These are phyloP conservation scores for Micropoecilia bifurca DNA, from an alignment of 2,797 vertebrate species.

Conservation along the genomic window DNA sequence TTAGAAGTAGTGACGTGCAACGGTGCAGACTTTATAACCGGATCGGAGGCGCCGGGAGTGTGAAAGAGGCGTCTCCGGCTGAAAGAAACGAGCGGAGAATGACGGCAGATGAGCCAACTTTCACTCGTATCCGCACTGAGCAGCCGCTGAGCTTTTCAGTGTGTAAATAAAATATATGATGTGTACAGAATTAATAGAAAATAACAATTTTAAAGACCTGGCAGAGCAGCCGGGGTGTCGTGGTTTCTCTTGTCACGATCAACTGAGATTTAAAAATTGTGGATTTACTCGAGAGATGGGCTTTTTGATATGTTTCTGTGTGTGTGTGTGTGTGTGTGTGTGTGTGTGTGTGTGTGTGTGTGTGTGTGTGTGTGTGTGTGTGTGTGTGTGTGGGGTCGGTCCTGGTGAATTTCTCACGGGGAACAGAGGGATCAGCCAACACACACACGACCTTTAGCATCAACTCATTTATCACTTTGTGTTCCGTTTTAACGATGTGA, in stretches of 20 bases:
- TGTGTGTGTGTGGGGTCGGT: slow-evolving; percentile 51
- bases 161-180: slow-evolving; percentile 82
- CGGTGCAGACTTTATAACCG: slow-evolving; percentile 53
- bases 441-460: slow-evolving; percentile 32
- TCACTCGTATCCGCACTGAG: slow-evolving; percentile 50
- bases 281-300: slow-evolving; percentile 28
- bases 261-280: slow-evolving; percentile 45
- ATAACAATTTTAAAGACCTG: slow-evolving; percentile 73
- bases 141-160: slow-evolving; percentile 36
- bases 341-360: slow-evolving; percentile 9
- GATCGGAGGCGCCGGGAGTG: slow-evolving; percentile 11
- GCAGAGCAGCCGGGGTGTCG: slow-evolving; percentile 65
- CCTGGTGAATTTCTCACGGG: slow-evolving; percentile 78
- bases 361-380: slow-evolving; percentile 16
- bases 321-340: slow-evolving; percentile 15
- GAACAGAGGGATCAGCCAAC: slow-evolving; percentile 81
- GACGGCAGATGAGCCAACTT: slow-evolving; percentile 16
- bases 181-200: slow-evolving; percentile 83
- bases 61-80: slow-evolving; percentile 19
- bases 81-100: slow-evolving; percentile 33
- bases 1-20: slow-evolving; percentile 8
- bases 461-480: slow-evolving; percentile 52
- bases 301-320: slow-evolving; percentile 48
- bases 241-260: slow-evolving; percentile 50
- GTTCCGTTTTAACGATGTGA: slow-evolving; percentile 48